phyloP scores from a whole-genome alignment of 1,140 invertebrate species.

The Trichogramma pretiosum region DNA sequence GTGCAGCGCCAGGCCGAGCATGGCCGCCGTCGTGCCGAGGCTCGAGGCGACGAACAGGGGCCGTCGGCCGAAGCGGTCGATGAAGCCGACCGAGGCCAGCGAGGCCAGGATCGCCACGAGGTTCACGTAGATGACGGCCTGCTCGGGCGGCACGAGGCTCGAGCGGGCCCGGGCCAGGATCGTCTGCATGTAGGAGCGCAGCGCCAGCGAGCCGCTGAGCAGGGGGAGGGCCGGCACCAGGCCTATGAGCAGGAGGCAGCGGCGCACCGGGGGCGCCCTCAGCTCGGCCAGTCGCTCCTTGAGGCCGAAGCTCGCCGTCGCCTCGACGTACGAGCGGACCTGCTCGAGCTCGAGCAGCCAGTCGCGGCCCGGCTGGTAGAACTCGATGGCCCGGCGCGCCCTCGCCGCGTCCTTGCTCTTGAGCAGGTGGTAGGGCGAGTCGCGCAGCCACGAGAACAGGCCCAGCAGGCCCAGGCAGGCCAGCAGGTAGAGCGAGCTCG shows the following conservation, averaged over 20 bases:
- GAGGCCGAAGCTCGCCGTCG: conserved; percentile 29
- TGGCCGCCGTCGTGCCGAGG: conserved; percentile 44
- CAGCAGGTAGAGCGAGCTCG: neutral
- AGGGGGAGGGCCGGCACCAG: conserved; percentile 64
- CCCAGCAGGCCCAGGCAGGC: neutral
- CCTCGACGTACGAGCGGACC: conserved; percentile 49
- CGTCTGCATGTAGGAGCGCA: conserved; percentile 63
- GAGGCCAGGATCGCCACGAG: conserved; percentile 54
- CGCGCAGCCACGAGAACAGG: neutral
- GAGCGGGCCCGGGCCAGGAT: conserved; percentile 57
- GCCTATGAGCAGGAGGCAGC: conserved; percentile 53
- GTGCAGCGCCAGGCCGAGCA: conserved; percentile 51
- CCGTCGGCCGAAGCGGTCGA: conserved; percentile 63
- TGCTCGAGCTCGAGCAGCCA: conserved; percentile 50
- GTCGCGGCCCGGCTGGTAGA: neutral
- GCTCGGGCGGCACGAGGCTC: conserved; percentile 35
- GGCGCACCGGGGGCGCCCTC: conserved; percentile 27
- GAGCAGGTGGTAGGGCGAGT: neutral
- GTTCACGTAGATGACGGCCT: conserved; percentile 57
- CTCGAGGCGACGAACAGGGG: conserved; percentile 55
- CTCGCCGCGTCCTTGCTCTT: neutral
- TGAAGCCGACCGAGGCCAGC: conserved; percentile 50
- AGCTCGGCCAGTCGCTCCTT: neutral
- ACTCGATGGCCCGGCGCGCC: neutral
- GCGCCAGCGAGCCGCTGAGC: conserved; percentile 62